Base-by-base conservation (phyloP, 1,140 invertebrate species). In the Drosophila tristis region DNA sequence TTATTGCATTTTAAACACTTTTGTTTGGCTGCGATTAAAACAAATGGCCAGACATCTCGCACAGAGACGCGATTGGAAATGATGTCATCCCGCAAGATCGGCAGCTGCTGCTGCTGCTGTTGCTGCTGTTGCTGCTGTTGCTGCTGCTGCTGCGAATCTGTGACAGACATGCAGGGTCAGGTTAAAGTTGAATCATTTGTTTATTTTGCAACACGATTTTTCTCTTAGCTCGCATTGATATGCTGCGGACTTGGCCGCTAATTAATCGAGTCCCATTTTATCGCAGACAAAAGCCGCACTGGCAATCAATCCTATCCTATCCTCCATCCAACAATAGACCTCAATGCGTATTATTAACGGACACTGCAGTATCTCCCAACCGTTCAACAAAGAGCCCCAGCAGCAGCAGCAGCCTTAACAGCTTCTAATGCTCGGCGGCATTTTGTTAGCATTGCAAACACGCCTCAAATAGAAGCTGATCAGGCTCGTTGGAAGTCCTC, bases 111-210 rank as follows among this genome's bases (percentile, higher is more conserved):
- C 61, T 35, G 23, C 48, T 47, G 43, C 49, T 58, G 55, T 49
- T 51, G 62, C 53, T n/a, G 57, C 16, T 53, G 66, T 45, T 72
- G 57, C 53, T 77, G 79, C 62, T n/a, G n/a, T 49, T 51, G 62
- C 53, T n/a, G 57, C 16, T 53, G 66, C 49, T 72, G 57, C 53
- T 77, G 79, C 62, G 53, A 63, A 67, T 77, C 63, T 71, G 85
- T 91, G 90, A 91, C 90, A 91, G 90, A 79, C 90, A 86, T 89
- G 76, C 90, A 90, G 90, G 90, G 90, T 91, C 90, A 91, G 90
- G 90, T 91, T 91, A 91, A 91, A 91, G 90, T 91, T 91, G 90
- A 91, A 91, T 90, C 90, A 91, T 90, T 90, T 90, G 76, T 84
- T 87, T 76, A 65, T 73, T 73, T 60, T 43, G 84, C 76, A 70